Conservation (phyloP, 2,888 invertebrate species). For the Aquatica leii region DNA sequence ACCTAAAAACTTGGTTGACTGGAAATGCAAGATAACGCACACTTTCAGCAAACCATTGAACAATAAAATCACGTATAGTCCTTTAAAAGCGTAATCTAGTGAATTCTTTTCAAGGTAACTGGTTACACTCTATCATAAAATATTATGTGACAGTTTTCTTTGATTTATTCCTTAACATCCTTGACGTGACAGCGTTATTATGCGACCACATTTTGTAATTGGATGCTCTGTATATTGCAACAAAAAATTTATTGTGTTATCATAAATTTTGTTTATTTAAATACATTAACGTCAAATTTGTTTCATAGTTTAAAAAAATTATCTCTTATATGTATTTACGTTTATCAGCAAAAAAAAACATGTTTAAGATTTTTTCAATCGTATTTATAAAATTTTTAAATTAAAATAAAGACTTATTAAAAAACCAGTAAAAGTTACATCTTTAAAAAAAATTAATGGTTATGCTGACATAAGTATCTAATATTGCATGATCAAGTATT, state of each 20-base stretch:
- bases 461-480: too few relatives aligned
- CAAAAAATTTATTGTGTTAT: neutral
- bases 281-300: too few relatives aligned
- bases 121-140: conserved; percentile 25
- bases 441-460: too few relatives aligned
- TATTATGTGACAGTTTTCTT: conserved; percentile 16
- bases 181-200: neutral
- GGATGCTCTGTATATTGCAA: neutral
- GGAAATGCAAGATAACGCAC: conserved; percentile 49
- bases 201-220: conserved; percentile 8
- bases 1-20: conserved; percentile 28
- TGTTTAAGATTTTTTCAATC: too few relatives aligned
- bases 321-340: too few relatives aligned
- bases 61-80: conserved; percentile 49
- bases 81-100: conserved; percentile 40
- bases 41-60: conserved; percentile 48
- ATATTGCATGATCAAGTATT: too few relatives aligned
- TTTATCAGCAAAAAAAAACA: too few relatives aligned
- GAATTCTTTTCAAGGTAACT: conserved; percentile 36
- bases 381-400: too few relatives aligned
- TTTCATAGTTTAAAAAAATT: too few relatives aligned
- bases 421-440: too few relatives aligned
- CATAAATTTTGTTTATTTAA: too few relatives aligned
- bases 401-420: too few relatives aligned
- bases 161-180: conserved; percentile 26